A percentile compares a stretch with the other conserved stretches of the same genome.
phyloP scores from a whole-genome alignment of 2,113 vertebrate genomes.

The Verasper variegatus region DNA sequence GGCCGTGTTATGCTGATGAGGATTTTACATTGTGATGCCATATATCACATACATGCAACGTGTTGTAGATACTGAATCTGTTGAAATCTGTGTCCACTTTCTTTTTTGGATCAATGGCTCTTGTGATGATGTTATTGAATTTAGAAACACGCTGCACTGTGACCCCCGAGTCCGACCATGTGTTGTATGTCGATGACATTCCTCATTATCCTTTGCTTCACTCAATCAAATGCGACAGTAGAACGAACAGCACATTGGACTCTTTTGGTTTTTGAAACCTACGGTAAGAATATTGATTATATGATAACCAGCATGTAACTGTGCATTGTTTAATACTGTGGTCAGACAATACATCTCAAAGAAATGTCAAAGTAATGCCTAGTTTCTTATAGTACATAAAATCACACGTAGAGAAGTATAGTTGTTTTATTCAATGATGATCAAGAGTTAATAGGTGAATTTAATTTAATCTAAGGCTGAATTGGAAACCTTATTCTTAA shows the following conservation, averaged over 20 bases:
- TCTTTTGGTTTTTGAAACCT: conserved; percentile 47
- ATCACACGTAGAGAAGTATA: neutral
- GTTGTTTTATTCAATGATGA: too few species aligned
- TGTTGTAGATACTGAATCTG: neutral
- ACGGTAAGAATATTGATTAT: conserved; percentile 46
- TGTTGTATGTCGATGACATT: neutral
- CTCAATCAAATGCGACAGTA: neutral
- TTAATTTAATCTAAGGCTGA: neutral
- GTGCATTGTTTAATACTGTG: conserved; percentile 12
- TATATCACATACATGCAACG: conserved; percentile 4
- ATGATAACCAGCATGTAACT: conserved; percentile 52
- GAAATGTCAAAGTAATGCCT: conserved; percentile 2
- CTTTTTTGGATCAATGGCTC: neutral
- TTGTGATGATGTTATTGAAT: neutral
- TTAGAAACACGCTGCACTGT: neutral
- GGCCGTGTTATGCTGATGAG: conserved; percentile 4
- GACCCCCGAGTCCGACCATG: neutral
- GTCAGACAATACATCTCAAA: conserved; percentile 30
- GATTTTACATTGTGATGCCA: neutral
- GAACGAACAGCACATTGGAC: neutral
- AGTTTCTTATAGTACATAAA: neutral
- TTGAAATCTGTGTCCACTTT: neutral
- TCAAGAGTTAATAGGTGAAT: neutral
- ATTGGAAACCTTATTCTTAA: neutral
- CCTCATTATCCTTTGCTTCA: neutral